These are phyloP conservation scores for Artibeus lituratus DNA, from an alignment of 2,797 vertebrate species.

Conservation along the genomic window DNA sequence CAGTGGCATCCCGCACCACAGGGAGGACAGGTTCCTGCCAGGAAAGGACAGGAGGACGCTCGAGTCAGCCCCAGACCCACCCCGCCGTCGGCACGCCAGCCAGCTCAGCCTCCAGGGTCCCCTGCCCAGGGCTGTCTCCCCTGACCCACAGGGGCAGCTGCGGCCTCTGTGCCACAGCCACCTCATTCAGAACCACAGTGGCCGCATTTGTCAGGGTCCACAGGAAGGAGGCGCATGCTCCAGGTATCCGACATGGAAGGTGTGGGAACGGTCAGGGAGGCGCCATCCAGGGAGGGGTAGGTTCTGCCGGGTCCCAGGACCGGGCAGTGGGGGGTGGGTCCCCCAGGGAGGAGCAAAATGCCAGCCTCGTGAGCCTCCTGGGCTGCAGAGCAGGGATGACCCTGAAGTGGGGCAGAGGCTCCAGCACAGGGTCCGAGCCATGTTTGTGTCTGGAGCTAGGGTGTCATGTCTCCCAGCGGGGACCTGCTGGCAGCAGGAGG, in stretches of 20 bases:
- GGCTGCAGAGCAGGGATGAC: too few relatives aligned
- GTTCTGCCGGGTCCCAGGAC: background rate
- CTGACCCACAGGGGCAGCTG: accelerated
- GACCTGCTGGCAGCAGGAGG: too few relatives aligned
- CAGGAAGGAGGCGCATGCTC: accelerated
- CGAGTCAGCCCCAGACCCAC: accelerated
- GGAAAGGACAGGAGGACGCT: too few relatives aligned
- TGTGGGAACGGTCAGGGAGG: background rate
- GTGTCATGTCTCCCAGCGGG: accelerated
- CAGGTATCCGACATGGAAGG: background rate
- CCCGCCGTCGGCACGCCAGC: accelerated
- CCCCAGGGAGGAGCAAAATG: accelerated
- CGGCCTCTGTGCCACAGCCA: accelerated
- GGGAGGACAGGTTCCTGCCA: background rate
- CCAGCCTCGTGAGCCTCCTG: background rate
- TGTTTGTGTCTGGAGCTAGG: accelerated
- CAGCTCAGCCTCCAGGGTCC: background rate
- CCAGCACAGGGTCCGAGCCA: accelerated
- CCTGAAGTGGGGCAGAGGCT: background rate
- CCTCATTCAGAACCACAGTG: accelerated
- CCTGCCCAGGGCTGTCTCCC: background rate
- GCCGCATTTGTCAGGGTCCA: accelerated
- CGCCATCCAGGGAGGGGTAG: accelerated
- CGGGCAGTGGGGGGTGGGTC: background rate
- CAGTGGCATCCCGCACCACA: accelerated